phyloP scores from a whole-genome alignment of 1,140 invertebrate species.

The Euwallacea fornicatus region DNA sequence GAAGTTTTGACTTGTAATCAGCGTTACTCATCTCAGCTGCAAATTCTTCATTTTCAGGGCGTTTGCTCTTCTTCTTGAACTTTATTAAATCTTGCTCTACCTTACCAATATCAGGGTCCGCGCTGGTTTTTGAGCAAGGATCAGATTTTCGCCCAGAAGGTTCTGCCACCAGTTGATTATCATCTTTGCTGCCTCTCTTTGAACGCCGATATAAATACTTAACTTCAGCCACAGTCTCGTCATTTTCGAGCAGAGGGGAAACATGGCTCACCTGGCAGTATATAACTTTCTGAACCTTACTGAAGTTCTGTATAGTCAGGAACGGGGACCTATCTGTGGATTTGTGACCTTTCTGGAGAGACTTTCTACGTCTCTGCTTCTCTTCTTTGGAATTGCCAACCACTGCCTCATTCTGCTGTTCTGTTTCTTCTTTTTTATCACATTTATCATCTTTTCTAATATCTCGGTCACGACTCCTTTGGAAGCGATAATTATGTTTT shows the following conservation, averaged over 20 bases:
- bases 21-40: neutral
- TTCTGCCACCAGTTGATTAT: conserved; percentile 1
- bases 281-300: conserved; percentile 29
- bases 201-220: conserved; percentile 20
- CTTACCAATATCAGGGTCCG: too few species aligned
- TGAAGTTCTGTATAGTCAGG: neutral
- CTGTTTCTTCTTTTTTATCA: conserved; percentile 3
- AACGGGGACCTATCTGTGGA: neutral
- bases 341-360: neutral
- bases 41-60: neutral
- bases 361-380: neutral
- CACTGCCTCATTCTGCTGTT: neutral
- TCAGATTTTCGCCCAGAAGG: too few species aligned
- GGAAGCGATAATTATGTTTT: conserved; percentile 7
- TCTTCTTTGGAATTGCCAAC: neutral
- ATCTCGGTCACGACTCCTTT: neutral
- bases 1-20: neutral
- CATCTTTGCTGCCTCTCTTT: conserved; percentile 10
- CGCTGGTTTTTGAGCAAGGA: too few species aligned
- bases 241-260: conserved; percentile 19
- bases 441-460: conserved; percentile 10
- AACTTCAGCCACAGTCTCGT: conserved; percentile 15
- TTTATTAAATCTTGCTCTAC: too few species aligned
- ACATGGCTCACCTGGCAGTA: conserved; percentile 27
- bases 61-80: neutral